Evolutionary conservation across 2,888 invertebrate genomes (phyloP).

Genomic region (Pristionchus fissidentatus): DNA sequence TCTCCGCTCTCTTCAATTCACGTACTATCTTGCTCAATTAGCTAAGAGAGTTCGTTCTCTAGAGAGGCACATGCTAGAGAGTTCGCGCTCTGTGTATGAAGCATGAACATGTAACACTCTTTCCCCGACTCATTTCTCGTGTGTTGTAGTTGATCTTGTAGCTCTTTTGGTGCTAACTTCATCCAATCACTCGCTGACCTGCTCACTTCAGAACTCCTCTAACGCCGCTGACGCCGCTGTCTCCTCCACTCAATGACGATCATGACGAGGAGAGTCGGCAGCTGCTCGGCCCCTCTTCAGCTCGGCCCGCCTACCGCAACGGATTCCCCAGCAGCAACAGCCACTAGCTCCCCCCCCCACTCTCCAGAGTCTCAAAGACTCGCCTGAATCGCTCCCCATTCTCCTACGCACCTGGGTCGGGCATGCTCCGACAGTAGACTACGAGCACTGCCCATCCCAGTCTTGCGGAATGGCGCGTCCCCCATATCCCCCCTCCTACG

Average conservation of each 20-base stretch:
- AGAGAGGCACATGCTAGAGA: no score
- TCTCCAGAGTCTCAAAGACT: neutral
- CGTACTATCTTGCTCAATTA: no score
- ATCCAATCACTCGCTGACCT: no score
- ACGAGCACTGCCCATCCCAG: no score
- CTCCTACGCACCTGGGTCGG: neutral
- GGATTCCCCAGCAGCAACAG: constrained; percentile 3
- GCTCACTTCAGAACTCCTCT: constrained; percentile 3
- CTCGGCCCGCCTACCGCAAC: neutral
- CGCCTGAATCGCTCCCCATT: neutral
- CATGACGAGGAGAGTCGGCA: constrained; percentile 13
- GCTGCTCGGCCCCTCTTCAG: neutral
- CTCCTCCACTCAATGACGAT: constrained; percentile 4
- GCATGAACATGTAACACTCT: no score
- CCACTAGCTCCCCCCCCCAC: neutral
- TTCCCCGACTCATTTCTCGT: no score
- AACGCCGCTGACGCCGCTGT: constrained; percentile 25
- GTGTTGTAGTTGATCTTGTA: neutral
- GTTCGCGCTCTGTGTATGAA: no score
- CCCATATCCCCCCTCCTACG: neutral
- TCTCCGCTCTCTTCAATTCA: no score
- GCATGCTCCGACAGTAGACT: neutral
- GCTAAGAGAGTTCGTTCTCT: no score
- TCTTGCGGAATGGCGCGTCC: constrained; percentile 1
- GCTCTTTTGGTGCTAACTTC: neutral